Evolutionary conservation across 2,888 invertebrate genomes (phyloP).

Genomic region (Drosophila fulvimacula): DNA sequence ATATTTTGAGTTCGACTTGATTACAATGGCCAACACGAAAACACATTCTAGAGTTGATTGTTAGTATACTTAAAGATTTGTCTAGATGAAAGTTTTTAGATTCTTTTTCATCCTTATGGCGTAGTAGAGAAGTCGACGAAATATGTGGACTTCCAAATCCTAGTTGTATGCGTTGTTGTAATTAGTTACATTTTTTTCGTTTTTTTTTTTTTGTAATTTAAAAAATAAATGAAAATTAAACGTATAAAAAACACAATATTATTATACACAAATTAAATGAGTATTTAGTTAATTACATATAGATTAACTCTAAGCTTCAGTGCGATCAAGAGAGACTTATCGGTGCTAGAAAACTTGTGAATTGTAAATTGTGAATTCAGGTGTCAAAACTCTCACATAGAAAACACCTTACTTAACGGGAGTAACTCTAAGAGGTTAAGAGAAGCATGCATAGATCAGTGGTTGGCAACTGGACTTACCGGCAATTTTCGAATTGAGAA

Average conservation of each 20-base stretch:
- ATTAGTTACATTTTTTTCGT: slow-evolving; percentile 39
- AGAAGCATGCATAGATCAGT: not conserved
- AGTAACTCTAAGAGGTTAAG: not conserved
- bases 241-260: slow-evolving; percentile 63
- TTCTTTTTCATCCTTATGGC: slow-evolving; percentile 84
- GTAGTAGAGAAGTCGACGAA: slow-evolving; percentile 82
- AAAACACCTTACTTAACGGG: not conserved
- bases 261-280: slow-evolving; percentile 69
- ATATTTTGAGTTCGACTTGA: slow-evolving; percentile 39
- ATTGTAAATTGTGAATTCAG: not conserved
- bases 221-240: slow-evolving; percentile 65
- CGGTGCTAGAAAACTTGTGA: slow-evolving; percentile 6
- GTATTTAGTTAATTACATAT: slow-evolving; percentile 25
- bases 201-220: slow-evolving; percentile 47
- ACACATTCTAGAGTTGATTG: slow-evolving; percentile 65
- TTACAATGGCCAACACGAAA: slow-evolving; percentile 55
- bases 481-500: slow-evolving; percentile 93
- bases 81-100: slow-evolving; percentile 84
- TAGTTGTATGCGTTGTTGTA: slow-evolving; percentile 76
- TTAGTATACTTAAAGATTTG: slow-evolving; percentile 84
- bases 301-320: slow-evolving; percentile 36
- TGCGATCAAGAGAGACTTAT: slow-evolving; percentile 38
- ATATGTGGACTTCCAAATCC: slow-evolving; percentile 85
- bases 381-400: not conserved
- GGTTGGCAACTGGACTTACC: slow-evolving; percentile 85